Evolutionary conservation across 1,140 invertebrate species (phyloP).

Genomic region (Conus betulinus): DNA sequence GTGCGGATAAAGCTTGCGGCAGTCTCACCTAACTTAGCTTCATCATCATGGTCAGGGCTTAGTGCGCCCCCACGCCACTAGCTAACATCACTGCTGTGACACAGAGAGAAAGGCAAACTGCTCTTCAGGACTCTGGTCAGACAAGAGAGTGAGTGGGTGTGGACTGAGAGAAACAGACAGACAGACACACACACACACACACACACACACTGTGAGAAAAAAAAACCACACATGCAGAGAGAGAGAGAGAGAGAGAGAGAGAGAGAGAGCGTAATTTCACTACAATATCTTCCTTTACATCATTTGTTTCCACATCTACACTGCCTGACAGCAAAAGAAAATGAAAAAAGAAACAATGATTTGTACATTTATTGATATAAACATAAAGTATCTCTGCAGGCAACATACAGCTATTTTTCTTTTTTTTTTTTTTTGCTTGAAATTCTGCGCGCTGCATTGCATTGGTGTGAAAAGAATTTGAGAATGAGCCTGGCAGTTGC

Average conservation of each 20-base stretch:
- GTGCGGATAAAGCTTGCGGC: not conserved
- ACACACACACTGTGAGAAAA: not conserved
- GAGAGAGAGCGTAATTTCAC: not conserved
- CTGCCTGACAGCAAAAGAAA: too few species aligned
- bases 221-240: not conserved
- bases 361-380: too few species aligned
- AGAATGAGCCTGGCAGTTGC: too few species aligned
- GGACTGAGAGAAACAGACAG: not conserved
- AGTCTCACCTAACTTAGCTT: not conserved
- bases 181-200: not conserved
- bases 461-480: too few species aligned
- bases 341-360: too few species aligned
- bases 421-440: too few species aligned
- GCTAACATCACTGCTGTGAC: conserved; percentile 20
- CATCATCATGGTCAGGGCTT: not conserved
- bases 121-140: too few species aligned
- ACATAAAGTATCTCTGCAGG: too few species aligned
- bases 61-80: not conserved
- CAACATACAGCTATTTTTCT: too few species aligned
- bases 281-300: not conserved
- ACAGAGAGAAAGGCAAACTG: not conserved
- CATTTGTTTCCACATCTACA: not conserved
- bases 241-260: conserved; percentile 30
- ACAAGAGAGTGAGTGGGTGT: too few species aligned
- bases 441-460: too few species aligned